Evolutionary conservation across 2,797 vertebrate genomes (phyloP).

Genomic region (Rhinogobio ventralis): DNA sequence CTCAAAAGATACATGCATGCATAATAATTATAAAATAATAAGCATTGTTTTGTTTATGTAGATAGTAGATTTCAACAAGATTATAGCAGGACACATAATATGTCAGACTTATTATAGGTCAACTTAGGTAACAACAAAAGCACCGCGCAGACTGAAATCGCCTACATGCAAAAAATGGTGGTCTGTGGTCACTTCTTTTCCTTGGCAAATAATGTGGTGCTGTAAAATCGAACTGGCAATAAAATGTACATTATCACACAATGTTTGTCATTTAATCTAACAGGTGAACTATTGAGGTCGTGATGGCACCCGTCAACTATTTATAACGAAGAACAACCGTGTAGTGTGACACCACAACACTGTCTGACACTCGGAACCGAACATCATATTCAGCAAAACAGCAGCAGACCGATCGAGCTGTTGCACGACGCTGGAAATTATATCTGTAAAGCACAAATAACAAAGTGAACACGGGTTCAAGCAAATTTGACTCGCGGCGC

Average conservation of each 20-base stretch:
- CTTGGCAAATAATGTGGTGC: neutral
- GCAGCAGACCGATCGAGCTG: neutral
- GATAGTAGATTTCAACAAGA: neutral
- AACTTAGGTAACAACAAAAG: neutral
- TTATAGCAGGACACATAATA: neutral
- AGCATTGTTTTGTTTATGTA: neutral
- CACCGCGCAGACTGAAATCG: neutral
- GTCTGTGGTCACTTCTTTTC: neutral
- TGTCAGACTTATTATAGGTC: neutral
- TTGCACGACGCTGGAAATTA: neutral
- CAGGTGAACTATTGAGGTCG: neutral
- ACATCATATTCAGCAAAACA: neutral
- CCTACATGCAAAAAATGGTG: neutral
- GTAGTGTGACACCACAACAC: neutral
- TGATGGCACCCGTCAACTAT: neutral
- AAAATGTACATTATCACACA: neutral
- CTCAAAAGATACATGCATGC: neutral
- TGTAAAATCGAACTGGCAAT: neutral
- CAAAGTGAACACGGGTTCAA: neutral
- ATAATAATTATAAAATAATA: neutral
- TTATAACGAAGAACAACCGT: conserved; percentile 16
- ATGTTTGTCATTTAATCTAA: neutral
- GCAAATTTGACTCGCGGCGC: neutral
- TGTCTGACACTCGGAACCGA: neutral
- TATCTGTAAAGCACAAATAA: neutral